Base-by-base conservation (phyloP, 2,888 invertebrate genomes). In the Patella caerulea region DNA sequence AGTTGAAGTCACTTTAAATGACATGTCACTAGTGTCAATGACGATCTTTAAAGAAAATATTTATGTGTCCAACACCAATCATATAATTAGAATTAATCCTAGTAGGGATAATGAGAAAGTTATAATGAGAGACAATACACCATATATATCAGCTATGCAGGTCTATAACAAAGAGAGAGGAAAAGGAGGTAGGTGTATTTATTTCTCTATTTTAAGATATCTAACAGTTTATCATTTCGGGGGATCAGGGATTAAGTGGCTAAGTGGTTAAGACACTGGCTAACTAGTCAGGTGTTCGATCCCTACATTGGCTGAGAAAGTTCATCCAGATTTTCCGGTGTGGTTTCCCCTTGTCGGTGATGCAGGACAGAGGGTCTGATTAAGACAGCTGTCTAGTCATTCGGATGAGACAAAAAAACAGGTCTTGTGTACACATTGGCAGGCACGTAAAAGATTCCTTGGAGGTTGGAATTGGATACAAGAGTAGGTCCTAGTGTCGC, bases 11-110 rank as follows among this genome's bases (percentile, higher is more conserved):
- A 65, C 3, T 2, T 65, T 65, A 4, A 24, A 65, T 65, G 69
- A 78, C n/a, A 17, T 71, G 12, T 29, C 70, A 1, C 94, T 95
- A 2, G 92, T 93, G n/a, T 95, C 95, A 69, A 93, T 95, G 71
- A 94, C 94, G n/a, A 77, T 82, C 45, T 81, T 80, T 78, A 59
- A 76, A n/a, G 75, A 78, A 12, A 59, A 65, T 14, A 76, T 74
- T 56, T 82, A 95, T 91, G 80, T 79, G n/a, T 71, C 81, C 73
- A 93, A 94, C 29, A 94, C 95, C 86, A 94, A 94, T 91, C 93
- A 93, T 56, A 94, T 94, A 79, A 93, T 94, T 88, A 94, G 94
- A 88, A 94, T 94, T 91, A 91, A 90, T 54, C 94, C 94, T 84
- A 87, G 85, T 52, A 91, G 92, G 80, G 92, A 92, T 79, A 90